Evolutionary conservation across 2,888 invertebrate species (phyloP), one percentile per base, ranked within the genome.

Genomic region (Synergus umbraculus): DNA sequence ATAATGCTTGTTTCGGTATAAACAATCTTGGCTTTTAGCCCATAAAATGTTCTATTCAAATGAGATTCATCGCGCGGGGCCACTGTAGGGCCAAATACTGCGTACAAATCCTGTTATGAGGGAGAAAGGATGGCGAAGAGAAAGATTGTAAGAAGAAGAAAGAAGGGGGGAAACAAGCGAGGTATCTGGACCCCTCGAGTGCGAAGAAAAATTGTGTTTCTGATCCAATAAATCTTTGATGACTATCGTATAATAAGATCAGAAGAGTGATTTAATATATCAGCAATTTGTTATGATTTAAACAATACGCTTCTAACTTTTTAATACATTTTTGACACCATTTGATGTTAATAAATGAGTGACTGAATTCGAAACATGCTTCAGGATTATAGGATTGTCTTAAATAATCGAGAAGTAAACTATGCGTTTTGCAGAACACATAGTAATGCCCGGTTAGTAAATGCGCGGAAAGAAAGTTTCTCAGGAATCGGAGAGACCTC

Each of bases 1-100:
- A 73, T 73, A 73, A 73, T 54, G n/a, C 73, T 73, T 73, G 73
- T 73, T 73, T 54, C 18, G 73, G 73, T 37, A 73, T 73, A 54
- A 73, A 73, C 54, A 73, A 73, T 73, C 73, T 73, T 73, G 37
- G 73, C 73, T 37, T 73, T 73, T 73, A 73, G 73, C 73, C 73
- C 73, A 73, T 54, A 73, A 69, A 54, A 54, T 73, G 73, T 73
- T 49, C 54, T 73, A 73, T 73, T 73, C 73, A 73, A 73, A 73
- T 73, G 73, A 73, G 73, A 73, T 73, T 73, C 73, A 73, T 73
- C 73, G 73, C 73, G 37, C 73, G 73, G 54, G 73, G 37, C 49
- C 73, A 22, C 69, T 46, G 69, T 29, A 46, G 69, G 69, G 69
- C 73, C 73, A 73, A 73, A 73, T 73, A 73, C 73, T 73, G 37